Evolutionary conservation across 2,113 vertebrate genomes (phyloP), one percentile per base, ranked within the genome.

Genomic region (Hippocampus zosterae): DNA sequence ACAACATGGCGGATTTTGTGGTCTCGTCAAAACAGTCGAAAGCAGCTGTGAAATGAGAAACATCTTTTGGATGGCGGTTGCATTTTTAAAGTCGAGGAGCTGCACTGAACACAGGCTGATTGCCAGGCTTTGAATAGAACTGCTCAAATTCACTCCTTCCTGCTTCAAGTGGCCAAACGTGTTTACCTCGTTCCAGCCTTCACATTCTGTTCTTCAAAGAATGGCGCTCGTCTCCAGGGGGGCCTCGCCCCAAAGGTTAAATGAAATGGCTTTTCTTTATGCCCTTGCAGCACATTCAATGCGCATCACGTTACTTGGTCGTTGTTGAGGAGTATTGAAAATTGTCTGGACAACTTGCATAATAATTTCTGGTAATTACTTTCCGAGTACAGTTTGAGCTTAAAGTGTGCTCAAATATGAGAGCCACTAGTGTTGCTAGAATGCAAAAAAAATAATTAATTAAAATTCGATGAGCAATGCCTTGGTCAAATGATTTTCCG

Each of bases 1-100:
- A 70, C 78, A 48, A 72, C 62, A 5, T 78, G 78, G 80, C 77
- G 40, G 75, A 74, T 77, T 76, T 70, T 76, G 57, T 42, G 64
- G 40, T 64, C 50, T 8, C 21, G 19, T 53, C 50, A 21, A 52
- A 84, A 73, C 60, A 75, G 50, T 69, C 75, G 53, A 42, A 56
- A 77, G 67, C 27, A 29, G 25, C 15, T 18, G 55, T 57, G 55
- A 13, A 56, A 23, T 25, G 53, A 56, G 23, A 27, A 15, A 19
- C 1, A 19, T 37, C 19, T 62, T 62, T 33, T 60, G 19, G 16
- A 4, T 62, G 33, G 33, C 19, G 18, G 33, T n/a, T 53, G 6
- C 50, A 53, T 53, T 53, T 37, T 61, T 61, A 2, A 21, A 25
- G 10, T 40, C 21, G 29, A 8, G 59, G 37, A 18, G 44, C 40